phyloP scores from a whole-genome alignment of 2,888 invertebrate species.

The Pseudococcus jackbeardsleyi region DNA sequence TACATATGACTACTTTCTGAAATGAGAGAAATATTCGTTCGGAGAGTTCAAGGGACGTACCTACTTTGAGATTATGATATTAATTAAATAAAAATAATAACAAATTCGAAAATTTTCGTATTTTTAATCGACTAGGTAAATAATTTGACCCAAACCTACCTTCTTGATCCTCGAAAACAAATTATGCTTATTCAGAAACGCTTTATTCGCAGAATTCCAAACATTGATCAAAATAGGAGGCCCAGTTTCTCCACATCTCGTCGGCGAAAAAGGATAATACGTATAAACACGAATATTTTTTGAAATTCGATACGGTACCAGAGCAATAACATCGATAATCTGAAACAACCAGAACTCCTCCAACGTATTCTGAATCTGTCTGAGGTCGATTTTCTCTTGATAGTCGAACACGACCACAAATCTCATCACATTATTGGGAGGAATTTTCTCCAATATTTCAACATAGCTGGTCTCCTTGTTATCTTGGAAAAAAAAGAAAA shows the following conservation, averaged over 20 bases:
- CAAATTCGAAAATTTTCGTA: too few relatives aligned
- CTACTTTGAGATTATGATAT: too few relatives aligned
- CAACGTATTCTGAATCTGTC: slow-evolving; percentile 66
- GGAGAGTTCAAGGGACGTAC: too few relatives aligned
- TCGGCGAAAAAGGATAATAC: slow-evolving; percentile 66
- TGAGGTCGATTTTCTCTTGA: slow-evolving; percentile 64
- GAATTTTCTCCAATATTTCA: slow-evolving; percentile 59
- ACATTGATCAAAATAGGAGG: slow-evolving; percentile 66
- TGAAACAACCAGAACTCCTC: slow-evolving; percentile 68
- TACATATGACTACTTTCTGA: too few relatives aligned
- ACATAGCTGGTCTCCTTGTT: slow-evolving; percentile 19
- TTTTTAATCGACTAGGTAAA: background rate
- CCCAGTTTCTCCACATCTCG: slow-evolving; percentile 65
- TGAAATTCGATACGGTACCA: slow-evolving; percentile 67
- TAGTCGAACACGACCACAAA: slow-evolving; percentile 58
- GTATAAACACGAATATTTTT: slow-evolving; percentile 66
- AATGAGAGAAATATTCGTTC: too few relatives aligned
- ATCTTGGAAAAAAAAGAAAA: slow-evolving; percentile 53
- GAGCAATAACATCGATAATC: slow-evolving; percentile 67
- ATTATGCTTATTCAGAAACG: slow-evolving; percentile 38
- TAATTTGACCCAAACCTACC: slow-evolving; percentile 28
- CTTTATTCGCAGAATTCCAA: slow-evolving; percentile 64
- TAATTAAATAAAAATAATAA: too few relatives aligned
- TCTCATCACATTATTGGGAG: slow-evolving; percentile 56
- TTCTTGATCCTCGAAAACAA: slow-evolving; percentile 65